Percentiles rank a stretch among this genome's conserved stretches.
Conservation (phyloP, 2,888 invertebrate genomes). For the Dastarcus helophoroides region DNA sequence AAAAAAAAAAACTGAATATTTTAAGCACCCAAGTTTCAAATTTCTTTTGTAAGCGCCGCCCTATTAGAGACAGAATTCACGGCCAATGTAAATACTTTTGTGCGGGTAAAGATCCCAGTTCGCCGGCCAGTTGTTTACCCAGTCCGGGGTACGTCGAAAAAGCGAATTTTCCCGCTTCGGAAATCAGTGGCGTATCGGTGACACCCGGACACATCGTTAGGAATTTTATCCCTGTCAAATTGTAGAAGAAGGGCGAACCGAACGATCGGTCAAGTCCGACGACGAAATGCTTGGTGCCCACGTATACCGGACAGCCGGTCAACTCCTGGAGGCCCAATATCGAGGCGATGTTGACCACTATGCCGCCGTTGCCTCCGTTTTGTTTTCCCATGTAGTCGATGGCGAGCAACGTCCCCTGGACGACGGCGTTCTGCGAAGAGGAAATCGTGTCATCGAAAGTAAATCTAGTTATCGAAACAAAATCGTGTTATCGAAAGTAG, state of each 20-base stretch:
- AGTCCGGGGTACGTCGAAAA: conserved; percentile 12
- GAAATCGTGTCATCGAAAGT: not conserved
- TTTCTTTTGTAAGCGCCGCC: too few species aligned
- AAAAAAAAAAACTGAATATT: too few species aligned
- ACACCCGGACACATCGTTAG: conserved; percentile 31
- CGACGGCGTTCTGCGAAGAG: conserved; percentile 9
- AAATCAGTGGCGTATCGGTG: conserved; percentile 23
- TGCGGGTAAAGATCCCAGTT: conserved; percentile 18
- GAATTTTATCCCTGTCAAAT: conserved; percentile 26
- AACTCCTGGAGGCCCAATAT: conserved; percentile 44
- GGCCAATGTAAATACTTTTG: conserved; percentile 6
- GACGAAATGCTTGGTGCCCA: conserved; percentile 45
- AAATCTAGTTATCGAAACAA: too few species aligned
- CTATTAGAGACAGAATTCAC: too few species aligned
- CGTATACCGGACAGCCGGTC: conserved; percentile 44
- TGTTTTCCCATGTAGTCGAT: conserved; percentile 42
- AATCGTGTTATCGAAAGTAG: too few species aligned
- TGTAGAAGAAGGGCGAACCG: conserved; percentile 28
- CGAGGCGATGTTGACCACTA: conserved; percentile 52
- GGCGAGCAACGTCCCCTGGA: conserved; percentile 33
- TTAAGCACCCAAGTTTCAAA: too few species aligned
- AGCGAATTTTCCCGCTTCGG: conserved; percentile 14
- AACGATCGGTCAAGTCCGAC: conserved; percentile 39
- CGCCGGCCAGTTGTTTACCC: conserved; percentile 13
- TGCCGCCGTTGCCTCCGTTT: conserved; percentile 44